Percentiles rank a stretch among this genome's conserved stretches.
These are phyloP conservation scores for Theocolax elegans DNA, from an alignment of 1,140 invertebrate genomes.

Conservation along the genomic window DNA sequence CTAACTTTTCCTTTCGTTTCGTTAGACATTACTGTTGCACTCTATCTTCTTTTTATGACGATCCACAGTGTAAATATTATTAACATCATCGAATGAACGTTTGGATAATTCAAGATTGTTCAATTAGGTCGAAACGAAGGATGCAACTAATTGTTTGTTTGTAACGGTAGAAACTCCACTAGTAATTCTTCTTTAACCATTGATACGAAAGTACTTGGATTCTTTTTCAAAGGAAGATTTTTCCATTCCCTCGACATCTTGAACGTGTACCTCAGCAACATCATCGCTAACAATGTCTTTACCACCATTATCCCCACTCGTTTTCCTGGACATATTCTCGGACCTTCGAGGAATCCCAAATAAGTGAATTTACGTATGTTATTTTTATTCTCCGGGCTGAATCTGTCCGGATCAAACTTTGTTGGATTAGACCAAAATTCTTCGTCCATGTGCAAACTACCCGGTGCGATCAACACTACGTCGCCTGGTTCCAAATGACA, in stretches of 20 bases:
- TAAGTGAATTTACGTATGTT: conserved; percentile 58
- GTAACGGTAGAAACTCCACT: neutral
- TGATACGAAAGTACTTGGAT: conserved; percentile 16
- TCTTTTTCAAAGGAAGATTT: conserved; percentile 45
- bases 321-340: conserved; percentile 69
- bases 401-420: conserved; percentile 76
- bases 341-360: conserved; percentile 73
- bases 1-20: no score
- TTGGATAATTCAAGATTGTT: no score
- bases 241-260: conserved; percentile 47
- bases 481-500: conserved; percentile 48
- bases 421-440: conserved; percentile 72
- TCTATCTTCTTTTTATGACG: no score
- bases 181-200: conserved; percentile 23
- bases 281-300: conserved; percentile 60
- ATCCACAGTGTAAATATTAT: no score
- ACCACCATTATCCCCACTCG: conserved; percentile 66
- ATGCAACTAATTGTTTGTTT: no score
- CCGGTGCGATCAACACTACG: conserved; percentile 57
- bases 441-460: conserved; percentile 64
- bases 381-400: conserved; percentile 61
- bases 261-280: conserved; percentile 55
- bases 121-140: no score
- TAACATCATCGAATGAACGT: no score
- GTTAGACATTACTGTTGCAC: no score